Evolutionary conservation across 2,888 invertebrate genomes (phyloP).

Genomic region (Athripsodes cinereus): DNA sequence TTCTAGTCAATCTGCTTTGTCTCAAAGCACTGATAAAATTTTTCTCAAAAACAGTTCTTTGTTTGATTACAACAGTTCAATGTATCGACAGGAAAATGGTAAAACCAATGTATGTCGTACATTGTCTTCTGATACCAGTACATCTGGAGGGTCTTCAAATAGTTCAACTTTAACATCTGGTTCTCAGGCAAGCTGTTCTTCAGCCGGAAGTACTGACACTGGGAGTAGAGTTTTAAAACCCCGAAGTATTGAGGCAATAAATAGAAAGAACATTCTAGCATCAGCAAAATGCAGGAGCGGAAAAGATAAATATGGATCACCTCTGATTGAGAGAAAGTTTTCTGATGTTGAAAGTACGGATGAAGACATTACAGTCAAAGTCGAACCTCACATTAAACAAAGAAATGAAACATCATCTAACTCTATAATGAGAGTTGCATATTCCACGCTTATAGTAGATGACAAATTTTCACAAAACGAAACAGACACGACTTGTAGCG

Average conservation of each 20-base stretch:
- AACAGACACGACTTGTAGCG: conserved; percentile 23
- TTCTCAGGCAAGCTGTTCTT: conserved; percentile 65
- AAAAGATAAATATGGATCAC: conserved; percentile 65
- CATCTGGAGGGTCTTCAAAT: conserved; percentile 62
- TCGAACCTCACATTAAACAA: conserved; percentile 11
- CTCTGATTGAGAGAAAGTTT: conserved; percentile 67
- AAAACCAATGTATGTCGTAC: conserved; percentile 59
- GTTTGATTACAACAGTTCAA: conserved; percentile 15
- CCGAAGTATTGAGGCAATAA: conserved; percentile 76
- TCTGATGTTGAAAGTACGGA: conserved; percentile 45
- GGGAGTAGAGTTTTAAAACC: conserved; percentile 68
- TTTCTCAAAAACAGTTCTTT: conserved; percentile 39
- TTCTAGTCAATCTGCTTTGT: conserved; percentile 46
- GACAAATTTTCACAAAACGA: conserved; percentile 18
- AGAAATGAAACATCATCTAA: conserved; percentile 10
- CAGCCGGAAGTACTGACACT: conserved; percentile 58
- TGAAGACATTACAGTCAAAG: conserved; percentile 30
- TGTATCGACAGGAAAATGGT: conserved; percentile 15
- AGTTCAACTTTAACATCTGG: conserved; percentile 68
- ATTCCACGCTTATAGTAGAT: conserved; percentile 21
- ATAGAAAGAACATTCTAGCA: conserved; percentile 79
- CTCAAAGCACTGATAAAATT: conserved; percentile 35
- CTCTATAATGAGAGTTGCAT: conserved; percentile 24
- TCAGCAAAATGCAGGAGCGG: conserved; percentile 83
- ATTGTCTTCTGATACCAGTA: conserved; percentile 66